A percentile compares a stretch with the other conserved stretches of the same genome.
Conservation (phyloP, 2,113 vertebrate species). For the Tragelaphus strepsiceros region DNA sequence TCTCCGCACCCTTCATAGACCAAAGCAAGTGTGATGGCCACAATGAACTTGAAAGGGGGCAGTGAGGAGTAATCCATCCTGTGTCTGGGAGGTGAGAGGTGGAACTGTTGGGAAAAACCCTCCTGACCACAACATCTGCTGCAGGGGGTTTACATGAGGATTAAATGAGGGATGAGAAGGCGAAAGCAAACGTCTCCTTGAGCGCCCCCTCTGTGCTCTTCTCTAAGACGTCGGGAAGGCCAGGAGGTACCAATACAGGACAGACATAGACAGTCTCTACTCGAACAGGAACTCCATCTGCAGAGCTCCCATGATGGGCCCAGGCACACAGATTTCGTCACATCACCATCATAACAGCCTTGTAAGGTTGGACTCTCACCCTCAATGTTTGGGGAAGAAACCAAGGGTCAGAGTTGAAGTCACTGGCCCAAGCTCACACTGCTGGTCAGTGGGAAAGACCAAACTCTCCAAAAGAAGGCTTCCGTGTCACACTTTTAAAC, state of each 20-base stretch:
- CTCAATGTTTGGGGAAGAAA: neutral
- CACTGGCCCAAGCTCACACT: neutral
- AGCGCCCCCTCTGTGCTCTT: neutral
- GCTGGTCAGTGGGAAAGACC: neutral
- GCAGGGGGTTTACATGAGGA: neutral
- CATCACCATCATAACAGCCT: too few species aligned
- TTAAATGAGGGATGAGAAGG: neutral
- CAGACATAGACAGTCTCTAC: too few species aligned
- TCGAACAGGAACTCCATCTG: neutral
- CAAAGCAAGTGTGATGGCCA: neutral
- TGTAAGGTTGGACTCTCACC: neutral
- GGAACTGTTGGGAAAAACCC: neutral
- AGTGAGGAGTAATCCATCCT: neutral
- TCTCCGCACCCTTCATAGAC: neutral
- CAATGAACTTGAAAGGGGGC: neutral
- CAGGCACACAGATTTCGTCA: neutral
- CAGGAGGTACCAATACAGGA: neutral
- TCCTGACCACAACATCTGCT: neutral
- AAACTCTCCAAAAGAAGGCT: neutral
- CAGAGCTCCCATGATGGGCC: fast-evolving
- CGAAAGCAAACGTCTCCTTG: neutral
- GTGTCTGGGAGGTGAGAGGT: neutral
- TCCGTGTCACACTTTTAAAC: neutral
- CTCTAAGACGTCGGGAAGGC: neutral
- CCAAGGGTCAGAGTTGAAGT: neutral